Percentiles rank a stretch among this genome's conserved stretches.
phyloP scores from a whole-genome alignment of 2,113 vertebrate genomes.

The Nesoenas mayeri region DNA sequence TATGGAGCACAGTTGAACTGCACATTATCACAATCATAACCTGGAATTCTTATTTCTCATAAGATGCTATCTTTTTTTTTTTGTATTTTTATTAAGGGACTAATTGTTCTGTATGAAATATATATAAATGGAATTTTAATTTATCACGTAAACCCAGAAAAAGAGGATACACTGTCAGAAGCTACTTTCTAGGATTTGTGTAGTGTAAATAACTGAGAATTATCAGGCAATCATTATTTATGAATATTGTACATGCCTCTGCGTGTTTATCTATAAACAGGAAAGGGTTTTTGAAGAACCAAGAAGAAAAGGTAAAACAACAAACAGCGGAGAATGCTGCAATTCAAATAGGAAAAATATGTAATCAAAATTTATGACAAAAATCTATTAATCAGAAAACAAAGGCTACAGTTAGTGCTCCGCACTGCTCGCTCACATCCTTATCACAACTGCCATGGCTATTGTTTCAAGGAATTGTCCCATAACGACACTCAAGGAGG shows the following conservation, averaged over 20 bases:
- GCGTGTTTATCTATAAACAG: neutral
- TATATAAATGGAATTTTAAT: neutral
- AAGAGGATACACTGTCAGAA: neutral
- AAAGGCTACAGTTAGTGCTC: neutral
- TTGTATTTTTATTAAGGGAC: neutral
- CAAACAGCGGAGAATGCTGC: neutral
- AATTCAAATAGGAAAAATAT: neutral
- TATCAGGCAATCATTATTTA: neutral
- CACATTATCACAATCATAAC: neutral
- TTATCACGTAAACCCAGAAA: neutral
- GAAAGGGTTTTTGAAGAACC: neutral
- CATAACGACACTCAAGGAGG: neutral
- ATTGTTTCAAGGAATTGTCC: neutral
- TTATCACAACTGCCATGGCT: neutral
- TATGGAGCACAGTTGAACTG: neutral
- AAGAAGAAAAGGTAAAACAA: neutral
- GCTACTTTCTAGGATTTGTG: neutral
- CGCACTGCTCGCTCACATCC: neutral
- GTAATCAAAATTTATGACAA: neutral
- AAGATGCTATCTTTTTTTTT: neutral
- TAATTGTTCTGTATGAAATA: neutral
- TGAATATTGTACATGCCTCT: neutral
- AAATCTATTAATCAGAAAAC: neutral
- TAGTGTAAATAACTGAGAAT: neutral
- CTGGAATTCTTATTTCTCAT: neutral